Percentiles rank a stretch among this genome's conserved stretches.
phyloP scores from a whole-genome alignment of 2,888 invertebrate genomes.

The Cryptus armator region DNA sequence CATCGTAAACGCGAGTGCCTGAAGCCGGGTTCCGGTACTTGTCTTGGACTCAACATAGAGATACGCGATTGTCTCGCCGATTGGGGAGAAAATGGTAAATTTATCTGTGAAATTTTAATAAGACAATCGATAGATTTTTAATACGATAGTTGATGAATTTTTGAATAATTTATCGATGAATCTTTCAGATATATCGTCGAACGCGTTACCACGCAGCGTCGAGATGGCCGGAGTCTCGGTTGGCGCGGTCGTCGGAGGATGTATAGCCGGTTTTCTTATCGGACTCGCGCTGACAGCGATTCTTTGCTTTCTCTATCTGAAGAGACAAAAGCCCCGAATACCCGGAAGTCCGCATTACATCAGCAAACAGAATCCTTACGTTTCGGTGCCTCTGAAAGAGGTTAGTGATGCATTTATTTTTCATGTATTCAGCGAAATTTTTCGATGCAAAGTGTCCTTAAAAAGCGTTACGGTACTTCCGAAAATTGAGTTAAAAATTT shows the following conservation, averaged over 20 bases:
- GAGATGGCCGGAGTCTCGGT: constrained; percentile 85
- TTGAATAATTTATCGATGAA: background rate
- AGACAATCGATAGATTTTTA: background rate
- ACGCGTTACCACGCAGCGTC: constrained; percentile 75
- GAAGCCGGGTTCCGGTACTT: constrained; percentile 87
- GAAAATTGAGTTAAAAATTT: constrained; percentile 71
- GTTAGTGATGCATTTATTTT: constrained; percentile 84
- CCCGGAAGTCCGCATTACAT: constrained; percentile 94
- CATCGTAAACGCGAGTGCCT: constrained; percentile 90
- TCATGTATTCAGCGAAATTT: too few relatives aligned
- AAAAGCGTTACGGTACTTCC: too few relatives aligned
- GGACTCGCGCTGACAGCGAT: constrained; percentile 84
- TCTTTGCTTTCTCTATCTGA: constrained; percentile 86
- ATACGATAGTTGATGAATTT: background rate
- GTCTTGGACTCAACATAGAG: constrained; percentile 90
- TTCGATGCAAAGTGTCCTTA: too few relatives aligned
- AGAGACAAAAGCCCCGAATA: constrained; percentile 86
- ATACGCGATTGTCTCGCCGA: constrained; percentile 88
- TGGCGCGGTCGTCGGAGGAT: constrained; percentile 85
- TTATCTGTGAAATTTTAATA: background rate
- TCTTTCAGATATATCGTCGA: constrained; percentile 73
- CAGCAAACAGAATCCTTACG: constrained; percentile 94
- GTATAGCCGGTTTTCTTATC: constrained; percentile 85
- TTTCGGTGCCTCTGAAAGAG: constrained; percentile 93
- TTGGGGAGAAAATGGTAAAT: constrained; percentile 80